These are phyloP conservation scores for Corythucha ciliata DNA, from an alignment of 2,888 invertebrate species.

Conservation along the genomic window DNA sequence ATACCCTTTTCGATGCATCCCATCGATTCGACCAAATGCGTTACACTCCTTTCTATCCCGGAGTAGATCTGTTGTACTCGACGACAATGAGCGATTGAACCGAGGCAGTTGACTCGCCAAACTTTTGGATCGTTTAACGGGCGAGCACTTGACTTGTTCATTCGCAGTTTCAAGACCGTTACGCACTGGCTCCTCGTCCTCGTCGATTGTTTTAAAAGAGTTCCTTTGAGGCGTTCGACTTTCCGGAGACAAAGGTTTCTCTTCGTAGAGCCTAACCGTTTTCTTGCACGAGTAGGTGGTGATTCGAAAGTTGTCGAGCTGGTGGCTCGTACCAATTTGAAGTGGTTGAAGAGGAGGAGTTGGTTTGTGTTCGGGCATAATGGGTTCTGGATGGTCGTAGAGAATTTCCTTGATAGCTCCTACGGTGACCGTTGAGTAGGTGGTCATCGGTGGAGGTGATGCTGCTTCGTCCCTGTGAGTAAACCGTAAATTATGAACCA, in stretches of 20 bases:
- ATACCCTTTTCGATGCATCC: too few relatives aligned
- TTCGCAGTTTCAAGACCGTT: too few relatives aligned
- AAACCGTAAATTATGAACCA: background rate
- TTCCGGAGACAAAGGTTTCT: background rate
- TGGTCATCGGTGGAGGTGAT: conserved; percentile 34
- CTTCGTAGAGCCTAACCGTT: conserved; percentile 21
- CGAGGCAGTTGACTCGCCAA: too few relatives aligned
- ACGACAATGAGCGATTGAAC: background rate
- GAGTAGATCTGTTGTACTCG: too few relatives aligned
- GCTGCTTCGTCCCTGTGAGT: conserved; percentile 39
- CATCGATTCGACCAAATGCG: too few relatives aligned
- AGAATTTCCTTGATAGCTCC: conserved; percentile 33
- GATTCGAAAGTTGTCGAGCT: conserved; percentile 36
- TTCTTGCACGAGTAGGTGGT: conserved; percentile 35
- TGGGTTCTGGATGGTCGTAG: conserved; percentile 18
- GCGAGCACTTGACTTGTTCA: too few relatives aligned
- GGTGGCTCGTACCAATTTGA: too few relatives aligned
- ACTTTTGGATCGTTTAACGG: too few relatives aligned
- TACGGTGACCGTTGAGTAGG: conserved; percentile 35
- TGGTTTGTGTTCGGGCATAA: conserved; percentile 6
- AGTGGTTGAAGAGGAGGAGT: too few relatives aligned
- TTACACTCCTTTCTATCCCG: too few relatives aligned
- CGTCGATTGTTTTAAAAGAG: too few relatives aligned
- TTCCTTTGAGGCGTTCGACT: background rate
- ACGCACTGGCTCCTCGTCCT: conserved; percentile 7